phyloP scores from a whole-genome alignment of 2,888 invertebrate genomes.

The Oscheius sp. region DNA sequence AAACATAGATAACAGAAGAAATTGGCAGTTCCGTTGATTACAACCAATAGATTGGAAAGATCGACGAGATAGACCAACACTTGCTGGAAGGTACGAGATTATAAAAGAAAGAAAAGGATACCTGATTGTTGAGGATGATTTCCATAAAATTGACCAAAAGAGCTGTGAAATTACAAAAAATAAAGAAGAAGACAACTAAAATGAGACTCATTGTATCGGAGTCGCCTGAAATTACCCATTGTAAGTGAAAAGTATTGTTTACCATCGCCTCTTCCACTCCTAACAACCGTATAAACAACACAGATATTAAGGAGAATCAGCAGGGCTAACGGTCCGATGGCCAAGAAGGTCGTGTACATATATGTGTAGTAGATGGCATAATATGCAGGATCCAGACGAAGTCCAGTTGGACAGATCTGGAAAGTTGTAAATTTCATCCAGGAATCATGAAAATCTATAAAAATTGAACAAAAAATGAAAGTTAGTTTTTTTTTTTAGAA shows the following conservation, averaged over 20 bases:
- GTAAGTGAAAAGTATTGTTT: background rate
- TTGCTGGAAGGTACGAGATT: constrained; percentile 33
- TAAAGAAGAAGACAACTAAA: constrained; percentile 69
- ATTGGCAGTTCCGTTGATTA: constrained; percentile 68
- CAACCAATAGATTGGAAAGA: constrained; percentile 67
- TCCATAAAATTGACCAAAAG: constrained; percentile 69
- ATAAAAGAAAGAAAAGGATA: constrained; percentile 20
- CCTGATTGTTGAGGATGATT: constrained; percentile 63
- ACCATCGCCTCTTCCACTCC: constrained; percentile 34
- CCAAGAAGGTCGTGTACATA: constrained; percentile 66
- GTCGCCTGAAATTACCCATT: constrained; percentile 53
- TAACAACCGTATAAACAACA: constrained; percentile 57
- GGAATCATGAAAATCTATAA: no score
- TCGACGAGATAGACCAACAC: constrained; percentile 68
- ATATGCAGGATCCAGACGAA: constrained; percentile 63
- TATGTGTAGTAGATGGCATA: constrained; percentile 69
- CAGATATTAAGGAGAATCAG: constrained; percentile 66
- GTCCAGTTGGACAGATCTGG: constrained; percentile 53
- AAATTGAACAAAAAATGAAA: no score
- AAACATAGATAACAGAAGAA: constrained; percentile 68
- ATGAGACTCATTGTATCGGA: constrained; percentile 66
- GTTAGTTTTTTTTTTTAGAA: no score
- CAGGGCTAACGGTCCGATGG: constrained; percentile 66
- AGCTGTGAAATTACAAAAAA: constrained; percentile 69
- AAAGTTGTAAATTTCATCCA: no score